Base-by-base conservation (phyloP, 2,113 vertebrate genomes). In the Nanorana parkeri region DNA sequence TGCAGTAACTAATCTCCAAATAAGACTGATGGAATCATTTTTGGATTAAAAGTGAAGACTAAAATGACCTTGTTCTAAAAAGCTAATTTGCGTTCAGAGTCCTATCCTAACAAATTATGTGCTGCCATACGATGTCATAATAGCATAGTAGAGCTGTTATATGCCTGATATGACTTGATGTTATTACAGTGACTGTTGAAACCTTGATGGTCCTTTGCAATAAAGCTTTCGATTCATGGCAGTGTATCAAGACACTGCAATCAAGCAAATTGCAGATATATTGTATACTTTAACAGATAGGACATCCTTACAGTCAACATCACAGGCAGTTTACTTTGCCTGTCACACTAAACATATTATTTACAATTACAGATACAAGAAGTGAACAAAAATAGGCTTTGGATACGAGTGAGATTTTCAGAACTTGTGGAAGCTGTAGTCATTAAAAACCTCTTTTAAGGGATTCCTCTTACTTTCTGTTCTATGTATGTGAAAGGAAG, bases 131-230 rank as follows among this genome's bases (percentile, higher is more conserved):
- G 15, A 74, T 23, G 28, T 58, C 71, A 74, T 63, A 74, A 74
- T 60, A 58, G n/a, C 19, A 36, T 28, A 60, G 55, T 20, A 74
- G 20, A 74, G 32, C 41, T 21, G 55, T 56, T 73, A 19, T 56
- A 20, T 54, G 6, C 17, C 20, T 58, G 52, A 73, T 32, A 73
- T 73, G 26, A 32, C 32, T 54, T 29, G 54, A 28, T 60, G 54
- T 74, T 36, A 74, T 74, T 26, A 60, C n/a, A 60, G 54, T 36
- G 19, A 74, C 54, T 74, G 28, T 19, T 19, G 20, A 74, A 74
- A 58, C 71, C 71, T 74, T 74, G 11, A 60, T 36, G 54, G 71
- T 21, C 55, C n/a, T 60, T 74, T 74, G 71, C 28, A 74, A 74
- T 72, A 72, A 60, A 74, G 36, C 28, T 32, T 56, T 29, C 29